phyloP scores from a whole-genome alignment of 2,113 vertebrate genomes.

The Chroicocephalus ridibundus region DNA sequence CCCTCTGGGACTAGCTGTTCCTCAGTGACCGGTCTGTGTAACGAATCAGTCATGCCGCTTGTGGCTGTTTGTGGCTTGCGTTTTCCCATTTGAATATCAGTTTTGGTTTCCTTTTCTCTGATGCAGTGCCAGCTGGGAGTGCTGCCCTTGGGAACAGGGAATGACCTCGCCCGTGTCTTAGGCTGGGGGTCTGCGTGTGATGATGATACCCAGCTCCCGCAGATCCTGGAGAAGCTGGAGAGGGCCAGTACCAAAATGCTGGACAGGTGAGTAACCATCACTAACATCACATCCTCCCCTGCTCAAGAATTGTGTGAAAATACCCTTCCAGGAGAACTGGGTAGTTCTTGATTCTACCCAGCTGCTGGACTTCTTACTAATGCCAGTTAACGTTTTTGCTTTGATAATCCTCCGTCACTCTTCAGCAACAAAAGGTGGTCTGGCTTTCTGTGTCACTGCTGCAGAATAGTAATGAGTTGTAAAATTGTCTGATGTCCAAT shows the following conservation, averaged over 20 bases:
- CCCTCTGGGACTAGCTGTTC: background rate
- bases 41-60: background rate
- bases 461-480: background rate
- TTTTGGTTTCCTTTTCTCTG: background rate
- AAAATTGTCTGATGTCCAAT: background rate
- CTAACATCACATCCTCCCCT: background rate
- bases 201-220: constrained; percentile 92
- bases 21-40: background rate
- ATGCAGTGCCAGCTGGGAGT: constrained; percentile 93
- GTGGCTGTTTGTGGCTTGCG: background rate
- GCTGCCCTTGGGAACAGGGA: constrained; percentile 93
- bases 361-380: background rate
- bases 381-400: background rate
- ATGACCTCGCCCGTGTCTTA: constrained; percentile 92
- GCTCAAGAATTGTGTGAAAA: background rate
- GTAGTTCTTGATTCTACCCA: background rate
- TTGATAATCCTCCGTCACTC: background rate
- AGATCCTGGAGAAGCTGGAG: constrained; percentile 97
- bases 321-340: background rate
- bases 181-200: constrained; percentile 98
- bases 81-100: background rate
- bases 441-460: background rate
- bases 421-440: background rate
- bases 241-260: constrained; percentile 98
- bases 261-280: constrained; percentile 80